Base-by-base conservation (phyloP, 2,113 vertebrate species). In the Podocnemis expansa region DNA sequence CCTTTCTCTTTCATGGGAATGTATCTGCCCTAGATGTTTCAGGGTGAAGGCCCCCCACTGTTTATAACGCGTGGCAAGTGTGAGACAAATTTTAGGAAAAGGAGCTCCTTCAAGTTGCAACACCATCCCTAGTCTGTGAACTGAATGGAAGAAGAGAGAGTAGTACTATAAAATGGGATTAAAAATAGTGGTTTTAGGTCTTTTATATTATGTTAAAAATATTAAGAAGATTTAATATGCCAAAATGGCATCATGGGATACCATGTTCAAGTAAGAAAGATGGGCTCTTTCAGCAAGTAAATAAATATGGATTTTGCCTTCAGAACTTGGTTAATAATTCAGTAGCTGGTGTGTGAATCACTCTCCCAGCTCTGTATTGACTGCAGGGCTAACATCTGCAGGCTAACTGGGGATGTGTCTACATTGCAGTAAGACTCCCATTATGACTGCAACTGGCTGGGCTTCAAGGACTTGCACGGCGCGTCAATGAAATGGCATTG, bases 361-460 rank as follows among this genome's bases (percentile, higher is more conserved):
- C 22, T 60, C n/a, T 9, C 76, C 76, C 49, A 0, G 0, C 84
- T 43, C 78, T 8, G 34, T 25, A 0, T 0, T 85, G 0, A 0
- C 55, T 73, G 51, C 0, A 27, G 55, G 45, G 29, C 11, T 17
- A 7, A 21, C 3, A 16, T 58, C 47, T 47, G 47, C 47, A 90
- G 70, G 85, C 60, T 29, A 80, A 49, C 76, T 45, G 49, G n/a
- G 63, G 34, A n/a, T 70, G n/a, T 38, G 17, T 34, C 63, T 38
- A 38, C n/a, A 22, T 10, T 70, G 63, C 17, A n/a, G n/a, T 38
- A 21, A 70, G 63, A 11, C n/a, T 70, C 10, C 4, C n/a, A 5
- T 70, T 34, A 22, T 4, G 9, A n/a, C 63, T 17, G 9, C 19
- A 10, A 17, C 63, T 70, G 63, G 19, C 4, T 2, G 13, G 13